phyloP scores from a whole-genome alignment of 2,797 vertebrate species.

The Anguilla marmorata region DNA sequence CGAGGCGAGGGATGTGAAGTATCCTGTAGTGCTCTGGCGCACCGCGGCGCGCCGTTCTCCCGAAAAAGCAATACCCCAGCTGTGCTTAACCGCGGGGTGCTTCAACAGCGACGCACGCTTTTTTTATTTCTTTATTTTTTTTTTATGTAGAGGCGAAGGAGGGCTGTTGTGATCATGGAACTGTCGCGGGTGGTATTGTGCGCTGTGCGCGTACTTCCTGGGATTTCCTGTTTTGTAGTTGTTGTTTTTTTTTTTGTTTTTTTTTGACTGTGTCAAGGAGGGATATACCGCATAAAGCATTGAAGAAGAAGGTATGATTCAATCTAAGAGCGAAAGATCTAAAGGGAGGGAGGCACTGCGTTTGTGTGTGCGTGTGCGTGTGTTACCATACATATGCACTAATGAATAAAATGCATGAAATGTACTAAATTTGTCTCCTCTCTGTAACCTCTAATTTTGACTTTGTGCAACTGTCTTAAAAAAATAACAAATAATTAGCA shows the following conservation, averaged over 20 bases:
- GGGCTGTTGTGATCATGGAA: neutral
- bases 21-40: neutral
- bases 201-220: neutral
- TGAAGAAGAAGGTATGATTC: no score
- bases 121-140: neutral
- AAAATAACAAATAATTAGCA: no score
- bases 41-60: neutral
- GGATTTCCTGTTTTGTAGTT: neutral
- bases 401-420: neutral
- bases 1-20: neutral
- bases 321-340: no score
- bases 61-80: neutral
- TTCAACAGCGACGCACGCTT: neutral
- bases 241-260: no score
- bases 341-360: no score
- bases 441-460: neutral
- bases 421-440: neutral
- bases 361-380: no score
- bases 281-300: neutral
- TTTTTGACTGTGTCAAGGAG: neutral
- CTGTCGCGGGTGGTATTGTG: neutral
- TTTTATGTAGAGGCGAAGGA: neutral
- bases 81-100: neutral
- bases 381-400: no score
- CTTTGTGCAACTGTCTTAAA: no score